Evolutionary conservation across 1,140 invertebrate species (phyloP), one percentile per base, ranked within the genome.

Genomic region (Drosophila sp.): DNA sequence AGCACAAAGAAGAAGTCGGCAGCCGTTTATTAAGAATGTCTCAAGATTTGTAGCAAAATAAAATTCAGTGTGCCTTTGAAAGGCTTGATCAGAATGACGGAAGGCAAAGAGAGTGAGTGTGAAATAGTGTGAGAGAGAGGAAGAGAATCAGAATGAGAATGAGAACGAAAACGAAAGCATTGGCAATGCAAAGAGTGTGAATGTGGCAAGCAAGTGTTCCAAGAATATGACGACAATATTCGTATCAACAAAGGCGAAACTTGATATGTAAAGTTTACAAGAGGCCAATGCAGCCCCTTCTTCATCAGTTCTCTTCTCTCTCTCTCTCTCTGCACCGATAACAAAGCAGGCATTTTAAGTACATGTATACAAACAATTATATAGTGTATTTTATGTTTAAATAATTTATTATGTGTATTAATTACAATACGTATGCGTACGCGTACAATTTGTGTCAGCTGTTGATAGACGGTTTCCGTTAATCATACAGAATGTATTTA

Each of bases 251-350:
- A 75, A 63, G 48, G 62, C 75, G 83, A 79, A 87, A 87, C 51
- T 73, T 87, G 82, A 87, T 87, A 87, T 79, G 78, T 62, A 87
- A 78, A 87, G 82, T 87, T 86, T 87, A 87, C 67, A 72, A 86
- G 82, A 87, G 82, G 78, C 78, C 79, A 86, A 62, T 32, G 36
- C 69, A 48, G 45, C 7, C 40, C 56, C 56, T 51, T 18, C 56
- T 51, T 18, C 25, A 21, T 16, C 25, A 8, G 8, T 7, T 14
- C 45, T 4, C 18, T 2, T 18, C 0, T 1, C 27, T 9, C 4
- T 36, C 13, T 7, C 25, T 7, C 5, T 8, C 16, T 13, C 40
- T 46, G 14, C 21, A 11, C 11, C 38, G 81, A 87, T 87, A 81
- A 86, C 78, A 87, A 75, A 81, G 78, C 66, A 45, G 29, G 40